Conservation (phyloP, 2,113 vertebrate species). For the Oryzias melastigma region DNA sequence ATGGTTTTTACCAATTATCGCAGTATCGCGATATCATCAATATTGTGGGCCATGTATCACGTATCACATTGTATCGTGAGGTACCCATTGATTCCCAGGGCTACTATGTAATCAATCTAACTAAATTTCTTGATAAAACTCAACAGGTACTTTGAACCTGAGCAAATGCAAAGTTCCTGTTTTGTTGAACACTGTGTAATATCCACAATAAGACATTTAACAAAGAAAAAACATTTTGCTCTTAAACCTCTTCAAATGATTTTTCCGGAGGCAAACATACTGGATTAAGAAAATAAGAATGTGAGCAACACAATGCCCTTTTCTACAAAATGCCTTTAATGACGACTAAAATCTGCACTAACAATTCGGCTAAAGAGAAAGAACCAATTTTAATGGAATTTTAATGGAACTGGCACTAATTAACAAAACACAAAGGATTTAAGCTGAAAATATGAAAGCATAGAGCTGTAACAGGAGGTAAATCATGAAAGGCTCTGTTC, state of each 20-base stretch:
- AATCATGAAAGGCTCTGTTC: no score
- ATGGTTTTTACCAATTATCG: no score
- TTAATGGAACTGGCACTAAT: neutral
- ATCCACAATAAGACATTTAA: neutral
- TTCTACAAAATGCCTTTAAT: neutral
- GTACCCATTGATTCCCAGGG: no score
- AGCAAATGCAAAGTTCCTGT: neutral
- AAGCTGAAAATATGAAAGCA: no score
- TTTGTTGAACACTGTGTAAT: neutral
- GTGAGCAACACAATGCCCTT: neutral
- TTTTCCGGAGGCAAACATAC: neutral
- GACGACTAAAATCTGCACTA: neutral
- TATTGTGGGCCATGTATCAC: no score
- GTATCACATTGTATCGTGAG: no score
- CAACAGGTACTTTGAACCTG: neutral
- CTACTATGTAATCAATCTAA: no score
- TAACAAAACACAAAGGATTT: neutral
- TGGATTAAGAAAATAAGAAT: neutral
- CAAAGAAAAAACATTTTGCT: neutral
- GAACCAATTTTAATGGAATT: neutral
- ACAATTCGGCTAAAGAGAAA: neutral
- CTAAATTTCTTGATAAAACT: neutral
- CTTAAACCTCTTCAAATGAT: conserved; percentile 2
- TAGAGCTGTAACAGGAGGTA: no score
- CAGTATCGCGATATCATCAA: no score